These are phyloP conservation scores for Cebus imitator DNA, from an alignment of 2,113 vertebrate species.

Conservation along the genomic window DNA sequence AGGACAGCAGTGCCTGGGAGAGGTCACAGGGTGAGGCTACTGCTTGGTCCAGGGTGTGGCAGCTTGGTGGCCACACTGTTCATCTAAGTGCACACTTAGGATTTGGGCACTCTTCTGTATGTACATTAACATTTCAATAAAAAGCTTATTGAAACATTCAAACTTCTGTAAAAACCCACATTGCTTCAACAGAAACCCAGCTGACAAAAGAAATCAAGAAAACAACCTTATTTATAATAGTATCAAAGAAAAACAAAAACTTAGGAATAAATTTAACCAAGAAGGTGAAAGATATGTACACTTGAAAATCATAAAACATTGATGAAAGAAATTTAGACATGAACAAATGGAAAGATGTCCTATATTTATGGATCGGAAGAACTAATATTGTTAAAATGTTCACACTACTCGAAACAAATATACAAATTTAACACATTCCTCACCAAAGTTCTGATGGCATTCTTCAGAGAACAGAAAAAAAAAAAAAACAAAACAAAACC, in stretches of 20 bases:
- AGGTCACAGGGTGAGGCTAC: neutral
- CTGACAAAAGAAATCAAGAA: neutral
- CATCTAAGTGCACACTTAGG: neutral
- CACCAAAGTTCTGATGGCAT: neutral
- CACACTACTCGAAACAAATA: neutral
- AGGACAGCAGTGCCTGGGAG: neutral
- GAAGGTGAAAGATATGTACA: neutral
- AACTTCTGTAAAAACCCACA: neutral
- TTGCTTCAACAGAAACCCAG: neutral
- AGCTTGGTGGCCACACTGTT: neutral
- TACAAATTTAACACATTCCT: neutral
- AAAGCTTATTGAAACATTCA: neutral
- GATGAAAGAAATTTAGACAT: neutral
- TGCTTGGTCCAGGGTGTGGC: neutral
- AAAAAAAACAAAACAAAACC: too few relatives aligned
- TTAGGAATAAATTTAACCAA: neutral
- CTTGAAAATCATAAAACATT: neutral
- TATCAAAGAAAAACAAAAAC: neutral
- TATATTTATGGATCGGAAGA: neutral
- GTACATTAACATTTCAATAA: neutral
- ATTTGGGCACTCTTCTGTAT: neutral
- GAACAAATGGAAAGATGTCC: neutral
- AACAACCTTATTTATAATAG: neutral
- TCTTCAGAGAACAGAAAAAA: neutral
- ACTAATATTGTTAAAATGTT: neutral